Percentiles rank a stretch among this genome's conserved stretches.
These are phyloP conservation scores for Drosophila pruinosa DNA, from an alignment of 1,140 invertebrate genomes.

Conservation along the genomic window DNA sequence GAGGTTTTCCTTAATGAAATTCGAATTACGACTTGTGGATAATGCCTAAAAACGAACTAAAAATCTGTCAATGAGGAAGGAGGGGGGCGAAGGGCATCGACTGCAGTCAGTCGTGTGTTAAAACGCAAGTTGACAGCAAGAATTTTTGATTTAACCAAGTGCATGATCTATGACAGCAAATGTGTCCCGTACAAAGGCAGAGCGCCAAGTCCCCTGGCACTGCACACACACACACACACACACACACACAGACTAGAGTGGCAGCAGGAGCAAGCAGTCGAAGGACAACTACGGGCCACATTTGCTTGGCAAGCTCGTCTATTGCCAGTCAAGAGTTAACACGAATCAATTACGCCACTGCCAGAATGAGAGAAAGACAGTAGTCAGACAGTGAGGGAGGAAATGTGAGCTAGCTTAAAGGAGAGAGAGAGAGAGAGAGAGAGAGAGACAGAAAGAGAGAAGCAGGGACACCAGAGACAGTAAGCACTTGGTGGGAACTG, in stretches of 20 bases:
- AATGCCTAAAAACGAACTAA: conserved; percentile 13
- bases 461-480: conserved; percentile 2
- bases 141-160: conserved; percentile 80
- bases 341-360: conserved; percentile 78
- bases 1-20: conserved; percentile 46
- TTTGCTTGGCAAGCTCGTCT: conserved; percentile 75
- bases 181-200: conserved; percentile 70
- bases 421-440: conserved; percentile 20
- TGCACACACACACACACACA: conserved; percentile 12
- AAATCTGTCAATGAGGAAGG: conserved; percentile 24
- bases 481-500: conserved; percentile 23
- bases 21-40: conserved; percentile 25
- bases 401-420: conserved; percentile 15
- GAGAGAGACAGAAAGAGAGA: conserved; percentile 12
- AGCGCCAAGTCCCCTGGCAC: conserved; percentile 17
- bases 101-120: conserved; percentile 64
- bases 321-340: conserved; percentile 81
- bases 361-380: conserved; percentile 36
- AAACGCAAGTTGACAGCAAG: conserved; percentile 68
- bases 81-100: conserved; percentile 22
- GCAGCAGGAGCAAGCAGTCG: conserved; percentile 15
- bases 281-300: conserved; percentile 60
- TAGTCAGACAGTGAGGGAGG: conserved; percentile 16
- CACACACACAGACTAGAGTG: conserved; percentile 7
- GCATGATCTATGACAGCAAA: conserved; percentile 80